Conservation (phyloP, 1,140 invertebrate species). For the Drosophila kepulauana region DNA sequence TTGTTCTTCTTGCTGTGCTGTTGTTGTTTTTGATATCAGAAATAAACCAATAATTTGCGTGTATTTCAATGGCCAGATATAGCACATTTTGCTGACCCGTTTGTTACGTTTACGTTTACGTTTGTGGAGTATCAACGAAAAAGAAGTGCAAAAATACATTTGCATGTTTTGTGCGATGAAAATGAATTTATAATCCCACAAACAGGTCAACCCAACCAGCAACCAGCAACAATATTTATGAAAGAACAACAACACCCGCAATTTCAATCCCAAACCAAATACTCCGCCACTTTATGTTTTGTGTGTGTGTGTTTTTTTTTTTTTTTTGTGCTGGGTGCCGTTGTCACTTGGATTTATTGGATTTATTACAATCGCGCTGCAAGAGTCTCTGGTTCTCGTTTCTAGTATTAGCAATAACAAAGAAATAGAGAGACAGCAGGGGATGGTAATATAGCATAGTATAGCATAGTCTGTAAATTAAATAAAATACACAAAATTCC, state of each 20-base stretch:
- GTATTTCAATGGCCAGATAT: slow-evolving; percentile 15
- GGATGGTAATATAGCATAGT: too few species aligned
- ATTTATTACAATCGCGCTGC: slow-evolving; percentile 33
- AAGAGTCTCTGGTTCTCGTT: slow-evolving; percentile 3
- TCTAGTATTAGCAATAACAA: not conserved
- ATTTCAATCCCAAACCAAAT: not conserved
- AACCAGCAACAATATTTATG: slow-evolving; percentile 45
- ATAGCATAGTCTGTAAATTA: slow-evolving; percentile 15
- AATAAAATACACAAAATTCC: slow-evolving; percentile 31
- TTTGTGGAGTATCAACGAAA: not conserved
- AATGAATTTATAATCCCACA: slow-evolving; percentile 76
- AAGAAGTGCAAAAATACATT: slow-evolving; percentile 49
- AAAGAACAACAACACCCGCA: slow-evolving; percentile 22
- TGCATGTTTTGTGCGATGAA: slow-evolving; percentile 60
- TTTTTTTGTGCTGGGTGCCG: not conserved
- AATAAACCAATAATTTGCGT: slow-evolving; percentile 28
- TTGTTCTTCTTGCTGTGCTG: not conserved
- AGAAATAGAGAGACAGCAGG: not conserved
- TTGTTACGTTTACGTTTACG: not conserved
- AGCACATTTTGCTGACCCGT: not conserved
- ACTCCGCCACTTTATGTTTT: not conserved
- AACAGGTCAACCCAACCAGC: slow-evolving; percentile 48
- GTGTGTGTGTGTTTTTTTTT: too few species aligned
- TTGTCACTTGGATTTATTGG: slow-evolving; percentile 51
- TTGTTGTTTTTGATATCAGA: not conserved